phyloP scores from a whole-genome alignment of 2,113 vertebrate species.

The Lycaon pictus region DNA sequence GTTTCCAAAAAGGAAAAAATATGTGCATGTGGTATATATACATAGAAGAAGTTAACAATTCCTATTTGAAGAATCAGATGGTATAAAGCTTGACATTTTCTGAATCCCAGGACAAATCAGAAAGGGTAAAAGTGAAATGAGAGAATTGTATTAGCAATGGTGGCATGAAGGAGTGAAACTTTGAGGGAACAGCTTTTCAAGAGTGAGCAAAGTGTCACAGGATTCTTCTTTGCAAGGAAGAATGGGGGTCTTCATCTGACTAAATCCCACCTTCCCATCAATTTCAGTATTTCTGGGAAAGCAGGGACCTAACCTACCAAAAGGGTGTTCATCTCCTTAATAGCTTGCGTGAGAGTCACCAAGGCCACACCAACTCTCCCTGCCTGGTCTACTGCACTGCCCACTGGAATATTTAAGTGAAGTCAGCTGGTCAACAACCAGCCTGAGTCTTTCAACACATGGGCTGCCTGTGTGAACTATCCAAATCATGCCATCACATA shows the following conservation, averaged over 20 bases:
- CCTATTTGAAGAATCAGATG: background rate
- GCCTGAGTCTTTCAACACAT: background rate
- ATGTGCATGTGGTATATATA: background rate
- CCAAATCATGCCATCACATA: background rate
- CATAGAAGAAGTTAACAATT: background rate
- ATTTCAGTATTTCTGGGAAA: background rate
- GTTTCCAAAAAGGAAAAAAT: slow-evolving; percentile 15
- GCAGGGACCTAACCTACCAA: background rate
- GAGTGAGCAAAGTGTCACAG: background rate
- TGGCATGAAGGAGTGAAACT: background rate
- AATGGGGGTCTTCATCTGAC: background rate
- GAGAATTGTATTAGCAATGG: background rate
- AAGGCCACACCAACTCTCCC: background rate
- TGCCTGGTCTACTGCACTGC: background rate
- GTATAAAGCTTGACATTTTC: background rate
- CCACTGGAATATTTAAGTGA: background rate
- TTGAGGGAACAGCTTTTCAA: background rate
- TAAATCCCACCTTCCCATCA: background rate
- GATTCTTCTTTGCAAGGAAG: background rate
- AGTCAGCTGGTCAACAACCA: slow-evolving; percentile 4
- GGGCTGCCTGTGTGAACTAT: background rate
- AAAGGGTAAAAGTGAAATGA: background rate
- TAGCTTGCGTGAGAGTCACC: slow-evolving; percentile 62
- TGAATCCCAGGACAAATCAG: background rate
- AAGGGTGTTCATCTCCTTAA: slow-evolving; percentile 62